Percentiles rank a stretch among this genome's conserved stretches.
Conservation (phyloP, 2,888 invertebrate genomes). For the Eristalis pertinax region DNA sequence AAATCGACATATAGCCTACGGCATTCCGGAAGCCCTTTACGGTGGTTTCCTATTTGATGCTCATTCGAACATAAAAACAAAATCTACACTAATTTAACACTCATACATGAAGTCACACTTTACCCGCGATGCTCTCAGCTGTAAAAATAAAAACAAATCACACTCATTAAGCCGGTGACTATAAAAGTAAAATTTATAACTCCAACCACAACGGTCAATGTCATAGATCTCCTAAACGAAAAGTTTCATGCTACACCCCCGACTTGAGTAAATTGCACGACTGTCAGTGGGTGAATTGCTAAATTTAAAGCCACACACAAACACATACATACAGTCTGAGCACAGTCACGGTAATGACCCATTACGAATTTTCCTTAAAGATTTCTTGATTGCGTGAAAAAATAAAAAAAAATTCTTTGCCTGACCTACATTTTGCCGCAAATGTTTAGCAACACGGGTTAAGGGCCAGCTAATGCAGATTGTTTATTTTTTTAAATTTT, state of each 20-base stretch:
- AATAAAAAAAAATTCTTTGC: conserved; percentile 10
- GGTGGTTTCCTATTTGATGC: background rate
- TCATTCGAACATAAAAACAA: background rate
- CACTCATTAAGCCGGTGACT: conserved; percentile 15
- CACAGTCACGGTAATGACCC: conserved; percentile 16
- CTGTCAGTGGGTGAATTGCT: conserved; percentile 24
- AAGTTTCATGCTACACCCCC: conserved; percentile 22
- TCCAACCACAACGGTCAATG: conserved; percentile 51
- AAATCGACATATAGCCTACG: background rate
- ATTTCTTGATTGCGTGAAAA: conserved; percentile 5
- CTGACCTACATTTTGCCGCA: conserved; percentile 39
- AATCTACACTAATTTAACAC: background rate
- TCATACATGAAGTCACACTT: background rate
- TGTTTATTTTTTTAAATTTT: background rate
- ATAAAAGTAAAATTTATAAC: conserved; percentile 36
- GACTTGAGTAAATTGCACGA: background rate
- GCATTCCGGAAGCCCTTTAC: background rate
- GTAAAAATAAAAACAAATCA: conserved; percentile 24
- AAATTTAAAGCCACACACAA: background rate
- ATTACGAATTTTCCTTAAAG: background rate
- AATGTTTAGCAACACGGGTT: background rate
- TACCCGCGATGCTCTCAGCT: background rate
- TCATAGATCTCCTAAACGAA: conserved; percentile 39
- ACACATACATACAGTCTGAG: background rate
- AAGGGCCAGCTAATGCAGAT: conserved; percentile 11